Percentiles rank a stretch among this genome's conserved stretches.
phyloP scores from a whole-genome alignment of 2,797 vertebrate genomes.

The Rousettus madagascariensis region DNA sequence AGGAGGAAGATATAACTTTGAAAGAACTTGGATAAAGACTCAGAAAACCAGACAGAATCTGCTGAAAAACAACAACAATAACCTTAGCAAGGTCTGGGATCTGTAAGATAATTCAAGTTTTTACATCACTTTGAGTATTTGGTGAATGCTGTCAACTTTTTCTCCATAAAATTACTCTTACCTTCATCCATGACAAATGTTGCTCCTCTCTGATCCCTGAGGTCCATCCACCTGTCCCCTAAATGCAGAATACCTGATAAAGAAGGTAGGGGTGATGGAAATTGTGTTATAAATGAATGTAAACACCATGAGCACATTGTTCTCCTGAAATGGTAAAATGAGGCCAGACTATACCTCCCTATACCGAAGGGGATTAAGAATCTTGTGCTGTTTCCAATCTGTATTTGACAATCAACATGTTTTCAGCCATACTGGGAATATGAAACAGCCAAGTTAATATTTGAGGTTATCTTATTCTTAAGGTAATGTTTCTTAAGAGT shows the following conservation, averaged over 20 bases:
- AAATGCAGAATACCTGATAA: neutral
- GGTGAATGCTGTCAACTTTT: neutral
- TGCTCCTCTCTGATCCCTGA: neutral
- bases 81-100: neutral
- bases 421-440: neutral
- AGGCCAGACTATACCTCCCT: neutral
- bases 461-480: constrained; percentile 30
- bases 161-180: neutral
- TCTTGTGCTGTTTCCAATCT: neutral
- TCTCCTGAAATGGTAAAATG: neutral
- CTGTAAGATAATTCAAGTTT: neutral
- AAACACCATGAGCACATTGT: neutral
- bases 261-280: neutral
- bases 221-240: neutral
- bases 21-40: neutral
- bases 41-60: neutral
- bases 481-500: neutral
- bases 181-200: neutral
- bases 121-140: neutral
- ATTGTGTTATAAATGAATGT: neutral
- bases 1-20: neutral
- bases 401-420: neutral
- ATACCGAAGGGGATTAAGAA: neutral
- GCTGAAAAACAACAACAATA: neutral
- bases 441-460: neutral